Evolutionary conservation across 2,113 vertebrate genomes (phyloP).

Genomic region (Tupaia tana): DNA sequence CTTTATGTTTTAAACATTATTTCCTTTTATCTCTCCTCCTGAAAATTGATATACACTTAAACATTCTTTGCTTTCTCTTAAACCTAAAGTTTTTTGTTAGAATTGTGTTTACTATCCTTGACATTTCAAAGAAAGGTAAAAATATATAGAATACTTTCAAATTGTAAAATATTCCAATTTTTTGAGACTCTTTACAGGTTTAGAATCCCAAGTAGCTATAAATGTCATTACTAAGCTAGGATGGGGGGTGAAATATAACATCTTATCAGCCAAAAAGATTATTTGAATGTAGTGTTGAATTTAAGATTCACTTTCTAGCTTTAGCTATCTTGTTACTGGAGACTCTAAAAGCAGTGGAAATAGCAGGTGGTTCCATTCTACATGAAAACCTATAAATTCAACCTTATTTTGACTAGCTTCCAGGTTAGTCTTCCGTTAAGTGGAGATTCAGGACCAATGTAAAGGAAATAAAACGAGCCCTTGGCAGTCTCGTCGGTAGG

Average conservation of each 20-base stretch:
- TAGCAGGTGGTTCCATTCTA: conserved; percentile 70
- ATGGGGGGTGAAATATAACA: conserved; percentile 58
- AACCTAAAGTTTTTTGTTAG: conserved; percentile 52
- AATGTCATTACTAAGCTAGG: conserved; percentile 50
- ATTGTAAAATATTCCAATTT: conserved; percentile 67
- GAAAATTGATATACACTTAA: conserved; percentile 68
- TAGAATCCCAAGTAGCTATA: conserved; percentile 26
- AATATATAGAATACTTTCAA: conserved; percentile 55
- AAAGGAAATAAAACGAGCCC: conserved; percentile 78
- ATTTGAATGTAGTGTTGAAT: conserved; percentile 55
- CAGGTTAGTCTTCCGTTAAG: conserved; percentile 72
- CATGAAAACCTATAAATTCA: conserved; percentile 78
- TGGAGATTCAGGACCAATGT: conserved; percentile 78
- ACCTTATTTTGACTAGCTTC: conserved; percentile 81
- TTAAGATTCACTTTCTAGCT: conserved; percentile 58
- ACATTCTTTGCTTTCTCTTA: conserved; percentile 53
- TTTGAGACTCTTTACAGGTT: conserved; percentile 48
- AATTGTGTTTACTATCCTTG: conserved; percentile 59
- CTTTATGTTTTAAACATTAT: conserved; percentile 44
- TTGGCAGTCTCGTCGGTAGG: conserved; percentile 77
- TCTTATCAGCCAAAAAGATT: conserved; percentile 55
- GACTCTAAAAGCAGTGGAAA: conserved; percentile 69
- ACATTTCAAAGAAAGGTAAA: conserved; percentile 53
- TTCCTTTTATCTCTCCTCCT: conserved; percentile 55
- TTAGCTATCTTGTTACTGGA: conserved; percentile 59